phyloP scores from a whole-genome alignment of 2,113 vertebrate genomes.

The Origma solitaria region DNA sequence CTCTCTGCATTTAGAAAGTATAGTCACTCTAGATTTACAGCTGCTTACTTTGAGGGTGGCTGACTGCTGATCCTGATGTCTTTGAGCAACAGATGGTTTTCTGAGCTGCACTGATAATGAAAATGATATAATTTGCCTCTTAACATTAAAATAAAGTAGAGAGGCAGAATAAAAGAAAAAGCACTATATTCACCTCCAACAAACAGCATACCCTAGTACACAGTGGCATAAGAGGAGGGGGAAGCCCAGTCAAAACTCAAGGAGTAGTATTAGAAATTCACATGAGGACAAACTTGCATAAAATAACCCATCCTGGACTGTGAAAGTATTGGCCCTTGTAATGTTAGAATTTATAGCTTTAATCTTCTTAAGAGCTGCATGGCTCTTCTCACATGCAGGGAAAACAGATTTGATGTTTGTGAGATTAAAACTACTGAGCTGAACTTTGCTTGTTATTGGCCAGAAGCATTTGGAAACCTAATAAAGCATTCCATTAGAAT shows the following conservation, averaged over 20 bases:
- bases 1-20: constrained; percentile 47
- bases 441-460: constrained; percentile 66
- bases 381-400: constrained; percentile 45
- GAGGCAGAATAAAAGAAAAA: constrained; percentile 10
- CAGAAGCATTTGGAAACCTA: constrained; percentile 61
- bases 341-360: constrained; percentile 47
- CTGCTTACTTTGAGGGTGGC: constrained; percentile 25
- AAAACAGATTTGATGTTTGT: constrained; percentile 50
- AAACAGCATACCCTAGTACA: not conserved
- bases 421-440: constrained; percentile 52
- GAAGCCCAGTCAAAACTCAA: not conserved
- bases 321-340: constrained; percentile 22
- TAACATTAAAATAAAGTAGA: constrained; percentile 28
- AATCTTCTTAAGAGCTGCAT: constrained; percentile 56
- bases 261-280: not conserved
- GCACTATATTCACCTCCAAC: not conserved
- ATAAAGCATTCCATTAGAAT: constrained; percentile 70
- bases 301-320: not conserved
- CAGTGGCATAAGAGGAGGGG: fast-evolving
- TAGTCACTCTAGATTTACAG: constrained; percentile 25
- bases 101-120: constrained; percentile 37
- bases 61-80: constrained; percentile 43
- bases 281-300: not conserved
- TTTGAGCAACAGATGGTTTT: constrained; percentile 58
- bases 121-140: constrained; percentile 40